These are phyloP conservation scores for Pithecia hirsuta DNA, from an alignment of 2,797 vertebrate species.

Conservation along the genomic window DNA sequence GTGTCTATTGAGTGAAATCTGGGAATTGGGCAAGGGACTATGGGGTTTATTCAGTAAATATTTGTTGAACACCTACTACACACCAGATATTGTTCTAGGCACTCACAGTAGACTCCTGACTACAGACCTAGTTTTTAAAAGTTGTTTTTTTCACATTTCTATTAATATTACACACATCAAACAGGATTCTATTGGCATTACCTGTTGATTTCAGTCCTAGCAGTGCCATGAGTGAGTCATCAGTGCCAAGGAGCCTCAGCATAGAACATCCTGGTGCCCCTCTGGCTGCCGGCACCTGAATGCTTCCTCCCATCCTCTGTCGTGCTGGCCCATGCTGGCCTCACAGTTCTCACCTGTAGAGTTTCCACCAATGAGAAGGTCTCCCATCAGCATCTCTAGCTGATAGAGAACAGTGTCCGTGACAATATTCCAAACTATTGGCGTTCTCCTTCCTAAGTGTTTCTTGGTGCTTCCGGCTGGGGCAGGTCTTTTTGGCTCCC, in stretches of 20 bases:
- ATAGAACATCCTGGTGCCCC: background rate
- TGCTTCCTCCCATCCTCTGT: background rate
- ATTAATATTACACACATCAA: background rate
- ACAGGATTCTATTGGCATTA: background rate
- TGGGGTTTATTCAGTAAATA: background rate
- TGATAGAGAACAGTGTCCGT: background rate
- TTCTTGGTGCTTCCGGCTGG: background rate
- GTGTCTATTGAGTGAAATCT: background rate
- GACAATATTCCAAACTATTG: background rate
- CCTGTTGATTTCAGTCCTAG: background rate
- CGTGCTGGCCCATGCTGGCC: too few relatives aligned
- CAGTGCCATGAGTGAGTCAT: accelerated
- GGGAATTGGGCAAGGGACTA: background rate
- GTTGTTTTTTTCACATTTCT: background rate
- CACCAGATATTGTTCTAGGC: background rate
- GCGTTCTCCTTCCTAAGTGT: background rate
- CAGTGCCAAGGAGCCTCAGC: background rate
- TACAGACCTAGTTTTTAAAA: background rate
- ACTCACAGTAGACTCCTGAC: background rate
- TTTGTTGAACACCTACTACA: background rate
- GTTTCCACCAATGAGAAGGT: background rate
- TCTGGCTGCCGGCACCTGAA: background rate
- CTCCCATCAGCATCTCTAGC: background rate
- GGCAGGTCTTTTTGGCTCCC: background rate
- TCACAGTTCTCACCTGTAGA: background rate